Base-by-base conservation (phyloP, 1,140 invertebrate species). In the Drosophila quadrilineata region DNA sequence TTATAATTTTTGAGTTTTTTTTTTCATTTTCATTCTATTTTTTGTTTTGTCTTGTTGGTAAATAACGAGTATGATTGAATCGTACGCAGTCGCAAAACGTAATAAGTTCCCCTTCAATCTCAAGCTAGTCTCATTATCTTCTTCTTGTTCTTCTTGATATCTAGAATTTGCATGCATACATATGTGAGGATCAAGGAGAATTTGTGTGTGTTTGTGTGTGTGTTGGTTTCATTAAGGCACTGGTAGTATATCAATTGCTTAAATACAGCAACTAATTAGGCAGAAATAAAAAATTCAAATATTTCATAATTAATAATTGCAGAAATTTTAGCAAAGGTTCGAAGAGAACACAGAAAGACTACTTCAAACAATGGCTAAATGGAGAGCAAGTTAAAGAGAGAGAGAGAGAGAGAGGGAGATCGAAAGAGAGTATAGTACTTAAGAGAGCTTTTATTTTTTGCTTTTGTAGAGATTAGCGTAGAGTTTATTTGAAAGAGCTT, bases 161-260 rank as follows among this genome's bases (percentile, higher is more conserved):
- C 28, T 2, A 43, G 2, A 35, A 35, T 35, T 16, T 16, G 2
- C 14, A 35, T 6, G 6, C 16, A 10, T 35, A 16, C 4, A 35
- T 19, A 21, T 22, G n/a, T 43, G 53, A 64, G 60, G 53, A n/a
- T 6, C 52, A 31, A 59, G 35, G 26, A 52, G 58, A 40, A 46
- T 40, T 3, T 33, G 17, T 46, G 49, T 52, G 43, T 52, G 28
- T 54, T 9, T 57, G n/a, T 62, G 60, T 62, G 46, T 46, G 38
- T 66, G n/a, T 59, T 9, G 38, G 40, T 77, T 66, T 59, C 45
- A 6, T 65, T 85, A 85, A 85, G 79, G 79, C 79, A 85, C 79
- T 85, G 75, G 80, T 79, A 86, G 74, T 85, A 65, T n/a, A n/a
- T 74, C 64, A 79, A 74, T 79, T 71, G 73, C 73, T 74, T 12